Evolutionary conservation across 2,888 invertebrate species (phyloP), one percentile per base, ranked within the genome.

Genomic region (Parnassius apollo): DNA sequence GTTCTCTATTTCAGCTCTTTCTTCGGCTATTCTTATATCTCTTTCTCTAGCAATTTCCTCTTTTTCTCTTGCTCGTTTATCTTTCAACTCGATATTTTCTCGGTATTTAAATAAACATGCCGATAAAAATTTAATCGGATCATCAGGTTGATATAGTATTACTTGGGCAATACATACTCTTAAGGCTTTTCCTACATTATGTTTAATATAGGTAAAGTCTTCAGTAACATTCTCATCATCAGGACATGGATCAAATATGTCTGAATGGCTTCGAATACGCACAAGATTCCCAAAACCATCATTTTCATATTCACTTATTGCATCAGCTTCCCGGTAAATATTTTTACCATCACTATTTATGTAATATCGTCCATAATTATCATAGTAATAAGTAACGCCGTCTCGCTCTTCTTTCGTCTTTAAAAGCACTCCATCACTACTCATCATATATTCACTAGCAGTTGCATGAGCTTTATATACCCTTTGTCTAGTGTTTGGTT

Each of bases 251-350:
- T 86, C 77, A 69, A 88, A 85, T 62, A 85, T 70, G 68, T 88
- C 87, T 57, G 77, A 66, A 49, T 83, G 81, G 65, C 85, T 89
- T 49, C 85, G 83, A 68, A 88, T 83, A 57, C 90, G 85, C 2
- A 92, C 89, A n/a, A 92, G 74, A 69, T 91, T 92, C 52, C 92
- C 92, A 64, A 91, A 78, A 0, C 86, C 91, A 76, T 92, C 92
- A 66, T 84, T 85, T 78, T 92, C 90, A 68, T 89, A 92, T 71
- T 91, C 91, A 76, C 89, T 91, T 2, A 71, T 56, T 51, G 82
- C 63, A 72, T 88, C 91, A 59, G 68, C 69, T 22, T 92, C 91
- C 22, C 83, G 77, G 71, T 92, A 92, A 68, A 92, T 82, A 71
- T 82, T 83, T 74, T 85, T 88, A n/a, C 88, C 90, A 58, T 82